A percentile compares a stretch with the other conserved stretches of the same genome.
Conservation (phyloP, 2,797 vertebrate genomes). For the Myripristis murdjan region DNA sequence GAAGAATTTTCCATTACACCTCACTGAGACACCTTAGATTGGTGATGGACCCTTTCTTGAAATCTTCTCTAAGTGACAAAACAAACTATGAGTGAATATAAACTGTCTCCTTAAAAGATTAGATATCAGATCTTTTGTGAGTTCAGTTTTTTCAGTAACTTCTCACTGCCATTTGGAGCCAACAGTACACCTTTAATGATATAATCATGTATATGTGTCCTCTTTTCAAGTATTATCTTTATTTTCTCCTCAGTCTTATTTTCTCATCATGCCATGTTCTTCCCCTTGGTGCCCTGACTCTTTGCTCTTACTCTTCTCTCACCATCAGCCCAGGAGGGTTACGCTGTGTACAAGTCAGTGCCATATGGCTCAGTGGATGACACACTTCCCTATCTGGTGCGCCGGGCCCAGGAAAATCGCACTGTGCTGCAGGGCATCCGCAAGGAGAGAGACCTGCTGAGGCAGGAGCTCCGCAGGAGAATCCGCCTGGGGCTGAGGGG, state of each 20-base stretch:
- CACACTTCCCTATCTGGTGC: constrained; percentile 92
- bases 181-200: neutral
- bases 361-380: constrained; percentile 92
- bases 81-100: too few relatives aligned
- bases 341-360: constrained; percentile 91
- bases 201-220: neutral
- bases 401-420: constrained; percentile 93
- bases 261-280: too few relatives aligned
- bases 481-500: constrained; percentile 55
- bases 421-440: constrained; percentile 90
- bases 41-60: too few relatives aligned
- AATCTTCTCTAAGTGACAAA: too few relatives aligned
- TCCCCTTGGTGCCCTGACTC: too few relatives aligned
- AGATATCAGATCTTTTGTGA: too few relatives aligned
- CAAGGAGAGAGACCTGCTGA: constrained; percentile 89
- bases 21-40: too few relatives aligned
- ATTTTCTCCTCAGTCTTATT: neutral
- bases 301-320: neutral
- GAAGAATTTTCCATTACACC: too few relatives aligned
- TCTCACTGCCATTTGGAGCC: too few relatives aligned
- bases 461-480: constrained; percentile 83
- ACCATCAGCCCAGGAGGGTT: constrained; percentile 81
- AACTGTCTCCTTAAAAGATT: too few relatives aligned
- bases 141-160: neutral
- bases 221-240: neutral